Evolutionary conservation across 2,113 vertebrate species (phyloP), one percentile per base, ranked within the genome.

Genomic region (Coracopsis vasa): DNA sequence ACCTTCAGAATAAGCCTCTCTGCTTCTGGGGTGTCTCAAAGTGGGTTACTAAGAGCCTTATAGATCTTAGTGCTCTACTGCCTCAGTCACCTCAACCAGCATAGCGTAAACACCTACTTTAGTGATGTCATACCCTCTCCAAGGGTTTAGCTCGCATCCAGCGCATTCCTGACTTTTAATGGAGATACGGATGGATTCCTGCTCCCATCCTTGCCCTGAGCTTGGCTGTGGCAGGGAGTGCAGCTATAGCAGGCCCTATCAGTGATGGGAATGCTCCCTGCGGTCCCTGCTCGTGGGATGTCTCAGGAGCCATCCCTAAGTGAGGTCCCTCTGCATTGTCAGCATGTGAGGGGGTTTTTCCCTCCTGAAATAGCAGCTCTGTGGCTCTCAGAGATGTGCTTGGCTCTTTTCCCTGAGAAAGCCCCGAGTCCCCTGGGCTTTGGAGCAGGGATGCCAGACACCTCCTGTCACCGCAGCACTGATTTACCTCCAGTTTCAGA

Each of bases 241-340:
- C 24, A 45, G 39, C 24, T 28, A 6, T 31, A 33, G 58, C 3
- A 13, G 77, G 53, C 61, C 73, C 37, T 20, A 3, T n/a, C 33
- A 25, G 37, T 60, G 37, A n/a, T 0, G 0, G 39, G 35, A 41
- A 21, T 25, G 24, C 41, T 45, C 45, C 10, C 4, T 7, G 25
- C 24, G 47, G 33, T 60, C 39, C 16, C 41, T 0, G 2, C 48
- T 83, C 10, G 5, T 42, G 21, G 3, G 2, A 37, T 2, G 3
- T 8, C 42, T 44, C 10, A 5, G 60, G 19, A 58, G 37, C 48
- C 31, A 12, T 47, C 39, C 69, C 39, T 27, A 42, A 41, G 21
- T 42, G 39, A 88, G 69, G n/a, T 31, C 9, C 23, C 23, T 58
- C 14, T 39, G 50, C 10, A 13, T 58, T 88, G 45, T 31, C 69